phyloP scores from a whole-genome alignment of 1,140 invertebrate species.

The Prorops nasuta region DNA sequence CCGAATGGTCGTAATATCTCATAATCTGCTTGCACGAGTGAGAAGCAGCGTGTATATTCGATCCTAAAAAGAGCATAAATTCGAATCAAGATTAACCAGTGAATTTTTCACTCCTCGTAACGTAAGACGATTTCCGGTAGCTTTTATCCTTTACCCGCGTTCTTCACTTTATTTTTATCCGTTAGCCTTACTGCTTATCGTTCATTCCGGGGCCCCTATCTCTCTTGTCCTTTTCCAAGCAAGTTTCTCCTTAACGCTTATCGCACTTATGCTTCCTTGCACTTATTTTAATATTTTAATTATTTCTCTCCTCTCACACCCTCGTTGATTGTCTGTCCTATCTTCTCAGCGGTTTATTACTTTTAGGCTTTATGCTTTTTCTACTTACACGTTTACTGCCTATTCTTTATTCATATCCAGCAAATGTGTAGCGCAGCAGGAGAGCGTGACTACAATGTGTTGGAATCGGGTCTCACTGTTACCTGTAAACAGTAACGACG shows the following conservation, averaged over 20 bases:
- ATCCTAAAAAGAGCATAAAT: constrained; percentile 8
- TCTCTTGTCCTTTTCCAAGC: not conserved
- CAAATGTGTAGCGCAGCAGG: too few species aligned
- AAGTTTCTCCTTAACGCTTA: too few species aligned
- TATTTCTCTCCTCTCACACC: too few species aligned
- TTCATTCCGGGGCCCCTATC: not conserved
- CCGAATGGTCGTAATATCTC: not conserved
- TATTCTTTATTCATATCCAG: too few species aligned
- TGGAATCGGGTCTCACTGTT: too few species aligned
- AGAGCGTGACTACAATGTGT: too few species aligned
- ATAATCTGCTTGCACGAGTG: not conserved
- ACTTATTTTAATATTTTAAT: too few species aligned
- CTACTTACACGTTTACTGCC: too few species aligned
- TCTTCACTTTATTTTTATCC: not conserved
- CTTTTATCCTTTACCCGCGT: not conserved
- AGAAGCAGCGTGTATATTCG: not conserved
- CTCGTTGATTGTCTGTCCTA: too few species aligned
- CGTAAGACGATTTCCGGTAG: not conserved
- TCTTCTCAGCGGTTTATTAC: too few species aligned
- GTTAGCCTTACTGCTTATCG: not conserved
- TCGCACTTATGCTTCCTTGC: too few species aligned
- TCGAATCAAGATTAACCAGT: constrained; percentile 4
- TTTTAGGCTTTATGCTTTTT: too few species aligned
- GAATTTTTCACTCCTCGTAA: constrained; percentile 5
- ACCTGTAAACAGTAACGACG: constrained; percentile 27